Evolutionary conservation across 2,888 invertebrate species (phyloP), one percentile per base, ranked within the genome.

Genomic region (Halictus ligatus): DNA sequence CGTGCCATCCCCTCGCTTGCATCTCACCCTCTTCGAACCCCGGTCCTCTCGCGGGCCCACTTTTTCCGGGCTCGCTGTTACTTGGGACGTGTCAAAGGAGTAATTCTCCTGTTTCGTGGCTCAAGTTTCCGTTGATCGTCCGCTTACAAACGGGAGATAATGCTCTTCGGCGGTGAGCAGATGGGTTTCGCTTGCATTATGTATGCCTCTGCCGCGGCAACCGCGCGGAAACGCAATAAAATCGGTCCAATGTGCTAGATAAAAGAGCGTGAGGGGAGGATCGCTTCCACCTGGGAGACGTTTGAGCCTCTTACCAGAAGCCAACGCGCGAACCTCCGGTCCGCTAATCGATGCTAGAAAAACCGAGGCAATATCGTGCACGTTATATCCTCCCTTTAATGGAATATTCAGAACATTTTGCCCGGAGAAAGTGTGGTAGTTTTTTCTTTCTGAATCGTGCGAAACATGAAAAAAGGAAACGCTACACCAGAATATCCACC

Each of bases 71-170:
- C 64, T 43, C 79, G 48, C 78, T 83, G 82, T 81, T 85, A 80
- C 85, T 78, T 58, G 76, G 75, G 43, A 79, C 85, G 87, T 79
- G 86, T 91, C 90, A 84, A 86, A 89, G 85, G 87, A 90, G 85
- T 90, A 85, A 92, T 92, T 90, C 88, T 87, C 80, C 81, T 83
- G 85, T 88, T 88, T 87, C 80, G 76, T 71, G 74, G 67, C 76
- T n/a, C 67, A 79, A 87, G 60, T 87, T 89, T 84, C 80, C 80
- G 81, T 64, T 60, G 82, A 80, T 85, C 77, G 48, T 82, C 71
- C 81, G 82, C 81, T 75, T 75, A 73, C 84, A 78, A 84, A 78
- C 75, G 84, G 13, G 48, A 75, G 83, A 86, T 88, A 88, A 89
- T 40, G 60, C n/a, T 54, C n/a, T n/a, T 21, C 29, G 25, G 15